Conservation (phyloP, 2,113 vertebrate genomes). For the Emydura subglobosa region DNA sequence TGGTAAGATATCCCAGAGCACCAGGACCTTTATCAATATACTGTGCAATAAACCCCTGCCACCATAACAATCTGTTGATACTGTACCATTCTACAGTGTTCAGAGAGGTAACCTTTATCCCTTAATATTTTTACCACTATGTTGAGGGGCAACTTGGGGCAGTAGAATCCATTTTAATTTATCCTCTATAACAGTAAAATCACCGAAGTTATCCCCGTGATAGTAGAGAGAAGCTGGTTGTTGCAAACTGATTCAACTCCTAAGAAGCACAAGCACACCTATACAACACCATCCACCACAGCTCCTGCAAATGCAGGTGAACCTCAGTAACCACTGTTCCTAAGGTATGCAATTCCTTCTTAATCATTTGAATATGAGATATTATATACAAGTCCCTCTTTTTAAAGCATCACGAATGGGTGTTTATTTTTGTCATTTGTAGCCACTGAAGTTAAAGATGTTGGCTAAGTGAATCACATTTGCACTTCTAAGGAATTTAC, state of each 20-base stretch:
- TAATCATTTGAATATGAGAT: background rate
- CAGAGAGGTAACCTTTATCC: too few species aligned
- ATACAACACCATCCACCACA: background rate
- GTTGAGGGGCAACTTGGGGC: background rate
- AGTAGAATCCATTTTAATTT: background rate
- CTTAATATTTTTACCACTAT: too few species aligned
- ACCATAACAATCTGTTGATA: too few species aligned
- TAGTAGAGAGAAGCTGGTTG: fast-evolving
- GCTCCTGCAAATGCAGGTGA: background rate
- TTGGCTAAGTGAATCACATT: background rate
- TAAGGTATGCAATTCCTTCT: background rate
- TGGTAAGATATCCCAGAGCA: too few species aligned
- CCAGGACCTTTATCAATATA: too few species aligned
- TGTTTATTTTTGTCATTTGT: background rate
- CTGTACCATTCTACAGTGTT: too few species aligned
- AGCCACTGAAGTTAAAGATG: background rate
- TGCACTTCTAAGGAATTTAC: background rate
- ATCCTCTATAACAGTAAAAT: fast-evolving
- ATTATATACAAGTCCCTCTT: background rate
- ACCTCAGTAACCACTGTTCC: background rate
- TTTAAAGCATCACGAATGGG: background rate
- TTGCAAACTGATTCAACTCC: background rate
- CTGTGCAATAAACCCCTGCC: too few species aligned
- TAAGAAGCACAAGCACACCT: too few species aligned
- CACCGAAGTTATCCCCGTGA: background rate